Evolutionary conservation across 2,797 vertebrate species (phyloP).

Genomic region (Luscinia luscinia): DNA sequence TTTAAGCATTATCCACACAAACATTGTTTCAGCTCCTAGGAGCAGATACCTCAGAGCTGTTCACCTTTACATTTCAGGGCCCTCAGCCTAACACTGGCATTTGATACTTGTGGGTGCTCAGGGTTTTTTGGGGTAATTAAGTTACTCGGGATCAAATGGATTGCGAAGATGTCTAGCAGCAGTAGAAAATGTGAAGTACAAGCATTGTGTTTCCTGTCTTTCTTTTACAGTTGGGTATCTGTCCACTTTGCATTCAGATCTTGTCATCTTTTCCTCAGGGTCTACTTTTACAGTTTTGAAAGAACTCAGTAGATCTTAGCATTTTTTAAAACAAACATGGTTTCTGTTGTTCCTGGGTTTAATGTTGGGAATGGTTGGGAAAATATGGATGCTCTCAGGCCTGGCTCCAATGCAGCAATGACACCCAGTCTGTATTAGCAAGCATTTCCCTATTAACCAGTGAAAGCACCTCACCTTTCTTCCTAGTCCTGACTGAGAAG

Average conservation of each 20-base stretch:
- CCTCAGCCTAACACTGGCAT: background rate
- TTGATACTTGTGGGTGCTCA: background rate
- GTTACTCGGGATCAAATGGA: background rate
- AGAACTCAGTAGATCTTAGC: background rate
- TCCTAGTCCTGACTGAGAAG: background rate
- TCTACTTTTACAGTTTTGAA: background rate
- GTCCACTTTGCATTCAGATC: background rate
- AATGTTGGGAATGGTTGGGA: background rate
- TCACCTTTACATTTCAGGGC: background rate
- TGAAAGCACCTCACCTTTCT: background rate
- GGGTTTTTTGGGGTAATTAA: background rate
- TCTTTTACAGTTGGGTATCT: background rate
- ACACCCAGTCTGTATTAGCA: background rate
- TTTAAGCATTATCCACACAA: background rate
- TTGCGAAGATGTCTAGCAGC: background rate
- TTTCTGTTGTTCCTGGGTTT: background rate
- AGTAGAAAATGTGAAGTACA: background rate
- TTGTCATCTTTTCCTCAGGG: background rate
- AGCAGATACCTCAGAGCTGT: background rate
- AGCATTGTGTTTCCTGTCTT: background rate
- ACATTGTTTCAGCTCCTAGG: background rate
- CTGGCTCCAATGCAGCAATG: background rate
- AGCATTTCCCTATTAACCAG: background rate
- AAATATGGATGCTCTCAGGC: background rate
- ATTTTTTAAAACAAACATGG: background rate